phyloP scores from a whole-genome alignment of 2,888 invertebrate species.

The Mesoligia furuncula region DNA sequence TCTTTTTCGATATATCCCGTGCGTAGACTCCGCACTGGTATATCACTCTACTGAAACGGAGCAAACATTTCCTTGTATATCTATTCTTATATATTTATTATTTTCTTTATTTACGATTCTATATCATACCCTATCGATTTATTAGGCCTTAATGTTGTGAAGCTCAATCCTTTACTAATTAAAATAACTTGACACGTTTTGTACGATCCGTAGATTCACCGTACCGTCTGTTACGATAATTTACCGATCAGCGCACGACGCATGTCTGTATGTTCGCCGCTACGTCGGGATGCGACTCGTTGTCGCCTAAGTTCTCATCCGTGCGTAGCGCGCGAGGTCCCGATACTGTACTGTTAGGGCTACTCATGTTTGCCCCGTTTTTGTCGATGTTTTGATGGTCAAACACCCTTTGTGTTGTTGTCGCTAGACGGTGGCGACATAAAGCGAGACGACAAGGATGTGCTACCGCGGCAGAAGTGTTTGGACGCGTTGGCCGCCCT shows the following conservation, averaged over 20 bases:
- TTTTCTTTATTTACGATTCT: slow-evolving; percentile 68
- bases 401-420: slow-evolving; percentile 93
- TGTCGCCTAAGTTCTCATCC: slow-evolving; percentile 1
- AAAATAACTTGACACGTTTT: slow-evolving; percentile 37
- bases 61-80: slow-evolving; percentile 82
- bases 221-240: slow-evolving; percentile 34
- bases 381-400: slow-evolving; percentile 91
- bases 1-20: slow-evolving; percentile 86
- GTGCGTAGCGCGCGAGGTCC: slow-evolving; percentile 30
- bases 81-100: slow-evolving; percentile 72
- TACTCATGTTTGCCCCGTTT: slow-evolving; percentile 88
- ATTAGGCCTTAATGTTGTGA: slow-evolving; percentile 50
- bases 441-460: slow-evolving; percentile 96
- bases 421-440: slow-evolving; percentile 91
- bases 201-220: slow-evolving; percentile 41
- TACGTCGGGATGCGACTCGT: slow-evolving; percentile 28
- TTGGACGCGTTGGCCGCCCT: slow-evolving; percentile 99
- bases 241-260: slow-evolving; percentile 33
- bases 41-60: slow-evolving; percentile 88
- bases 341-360: slow-evolving; percentile 56
- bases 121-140: slow-evolving; percentile 35
- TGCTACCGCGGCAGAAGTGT: slow-evolving; percentile 99
- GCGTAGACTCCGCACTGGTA: slow-evolving; percentile 82
- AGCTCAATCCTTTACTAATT: slow-evolving; percentile 17
- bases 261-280: slow-evolving; percentile 18